phyloP scores from a whole-genome alignment of 2,113 vertebrate species.

The Potamarius usumacintae region DNA sequence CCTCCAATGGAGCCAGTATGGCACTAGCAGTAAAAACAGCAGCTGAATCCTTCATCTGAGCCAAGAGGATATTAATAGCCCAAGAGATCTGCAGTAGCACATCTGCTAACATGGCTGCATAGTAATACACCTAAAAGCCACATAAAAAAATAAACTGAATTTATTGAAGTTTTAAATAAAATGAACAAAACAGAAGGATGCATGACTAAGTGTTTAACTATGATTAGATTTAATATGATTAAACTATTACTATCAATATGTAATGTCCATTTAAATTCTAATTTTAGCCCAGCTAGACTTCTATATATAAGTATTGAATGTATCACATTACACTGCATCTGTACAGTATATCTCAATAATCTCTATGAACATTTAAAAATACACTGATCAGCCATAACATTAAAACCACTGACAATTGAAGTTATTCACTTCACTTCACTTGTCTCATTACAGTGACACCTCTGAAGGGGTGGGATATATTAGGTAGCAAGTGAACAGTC shows the following conservation, averaged over 20 bases:
- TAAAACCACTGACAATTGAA: no score
- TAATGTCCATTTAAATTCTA: slow-evolving; percentile 15
- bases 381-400: not conserved
- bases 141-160: not conserved
- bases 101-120: slow-evolving; percentile 84
- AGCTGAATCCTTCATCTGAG: slow-evolving; percentile 70
- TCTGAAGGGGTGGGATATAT: no score
- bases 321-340: slow-evolving; percentile 8
- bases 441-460: no score
- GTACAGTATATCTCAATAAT: not conserved
- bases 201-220: slow-evolving; percentile 17
- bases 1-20: slow-evolving; percentile 82
- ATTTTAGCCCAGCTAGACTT: slow-evolving; percentile 5
- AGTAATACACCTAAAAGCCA: slow-evolving; percentile 80
- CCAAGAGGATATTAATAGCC: slow-evolving; percentile 84
- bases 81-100: slow-evolving; percentile 84
- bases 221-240: slow-evolving; percentile 15
- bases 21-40: slow-evolving; percentile 74
- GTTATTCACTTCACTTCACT: no score
- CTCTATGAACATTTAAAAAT: not conserved
- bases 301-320: not conserved
- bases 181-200: not conserved
- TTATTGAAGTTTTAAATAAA: not conserved
- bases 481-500: no score
- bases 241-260: not conserved